A percentile compares a stretch with the other conserved stretches of the same genome.
These are phyloP conservation scores for Ichneumon xanthorius DNA, from an alignment of 2,888 invertebrate species.

Conservation along the genomic window DNA sequence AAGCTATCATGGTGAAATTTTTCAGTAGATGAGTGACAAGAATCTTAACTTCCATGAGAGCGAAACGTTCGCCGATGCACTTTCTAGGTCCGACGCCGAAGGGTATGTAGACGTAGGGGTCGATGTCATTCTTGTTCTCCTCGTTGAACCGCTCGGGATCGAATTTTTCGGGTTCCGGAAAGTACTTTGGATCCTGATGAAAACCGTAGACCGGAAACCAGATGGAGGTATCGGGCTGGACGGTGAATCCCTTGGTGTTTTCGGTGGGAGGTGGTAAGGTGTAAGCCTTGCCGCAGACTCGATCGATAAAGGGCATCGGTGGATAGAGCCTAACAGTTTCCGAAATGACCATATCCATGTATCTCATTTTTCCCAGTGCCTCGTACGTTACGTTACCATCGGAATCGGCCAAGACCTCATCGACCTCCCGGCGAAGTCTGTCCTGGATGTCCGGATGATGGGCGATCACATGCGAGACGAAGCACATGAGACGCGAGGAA, in stretches of 20 bases:
- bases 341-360: constrained; percentile 73
- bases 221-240: constrained; percentile 64
- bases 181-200: constrained; percentile 74
- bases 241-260: constrained; percentile 38
- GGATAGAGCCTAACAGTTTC: too few relatives aligned
- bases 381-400: constrained; percentile 69
- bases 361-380: neutral
- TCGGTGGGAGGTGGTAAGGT: constrained; percentile 80
- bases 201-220: constrained; percentile 70
- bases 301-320: too few relatives aligned
- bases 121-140: constrained; percentile 65
- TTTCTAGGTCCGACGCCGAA: constrained; percentile 73
- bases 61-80: too few relatives aligned
- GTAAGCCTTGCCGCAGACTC: constrained; percentile 84
- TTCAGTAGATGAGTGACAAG: constrained; percentile 65
- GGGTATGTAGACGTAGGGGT: constrained; percentile 74
- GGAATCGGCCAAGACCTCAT: neutral
- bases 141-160: constrained; percentile 71
- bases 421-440: constrained; percentile 78
- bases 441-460: constrained; percentile 84
- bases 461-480: constrained; percentile 69
- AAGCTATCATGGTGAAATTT: constrained; percentile 73
- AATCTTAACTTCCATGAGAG: too few relatives aligned
- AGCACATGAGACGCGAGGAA: constrained; percentile 71
- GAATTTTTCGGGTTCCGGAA: constrained; percentile 69